phyloP scores from a whole-genome alignment of 2,888 invertebrate species.

The Lymantria dispar region DNA sequence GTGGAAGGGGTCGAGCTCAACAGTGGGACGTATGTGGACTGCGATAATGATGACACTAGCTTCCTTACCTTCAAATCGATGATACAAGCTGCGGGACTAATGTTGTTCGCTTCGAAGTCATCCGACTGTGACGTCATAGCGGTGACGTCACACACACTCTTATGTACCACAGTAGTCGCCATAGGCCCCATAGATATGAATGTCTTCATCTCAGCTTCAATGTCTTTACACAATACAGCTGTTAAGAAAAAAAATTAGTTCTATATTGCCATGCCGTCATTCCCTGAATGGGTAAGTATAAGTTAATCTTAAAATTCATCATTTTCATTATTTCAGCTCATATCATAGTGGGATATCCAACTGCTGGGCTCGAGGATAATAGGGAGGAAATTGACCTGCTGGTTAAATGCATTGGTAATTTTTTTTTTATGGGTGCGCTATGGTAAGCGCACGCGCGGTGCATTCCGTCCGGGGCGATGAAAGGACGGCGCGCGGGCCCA shows the following conservation, averaged over 20 bases:
- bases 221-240: constrained; percentile 67
- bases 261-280: too few species aligned
- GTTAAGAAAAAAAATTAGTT: neutral
- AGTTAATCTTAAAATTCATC: too few species aligned
- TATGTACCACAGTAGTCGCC: constrained; percentile 14
- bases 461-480: too few species aligned
- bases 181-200: constrained; percentile 39
- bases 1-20: neutral
- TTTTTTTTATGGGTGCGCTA: too few species aligned
- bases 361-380: too few species aligned
- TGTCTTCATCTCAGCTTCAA: constrained; percentile 50
- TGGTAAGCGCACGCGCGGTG: too few species aligned
- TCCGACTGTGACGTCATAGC: constrained; percentile 33
- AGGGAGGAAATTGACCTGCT: too few species aligned
- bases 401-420: too few species aligned
- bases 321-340: too few species aligned
- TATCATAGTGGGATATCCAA: too few species aligned
- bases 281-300: too few species aligned
- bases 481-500: too few species aligned
- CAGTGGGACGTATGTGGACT: neutral
- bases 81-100: constrained; percentile 53
- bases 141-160: constrained; percentile 19
- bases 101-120: constrained; percentile 34
- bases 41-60: constrained; percentile 5
- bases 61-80: constrained; percentile 55